phyloP scores from a whole-genome alignment of 1,140 invertebrate species.

The Eupristina koningsbergeri region DNA sequence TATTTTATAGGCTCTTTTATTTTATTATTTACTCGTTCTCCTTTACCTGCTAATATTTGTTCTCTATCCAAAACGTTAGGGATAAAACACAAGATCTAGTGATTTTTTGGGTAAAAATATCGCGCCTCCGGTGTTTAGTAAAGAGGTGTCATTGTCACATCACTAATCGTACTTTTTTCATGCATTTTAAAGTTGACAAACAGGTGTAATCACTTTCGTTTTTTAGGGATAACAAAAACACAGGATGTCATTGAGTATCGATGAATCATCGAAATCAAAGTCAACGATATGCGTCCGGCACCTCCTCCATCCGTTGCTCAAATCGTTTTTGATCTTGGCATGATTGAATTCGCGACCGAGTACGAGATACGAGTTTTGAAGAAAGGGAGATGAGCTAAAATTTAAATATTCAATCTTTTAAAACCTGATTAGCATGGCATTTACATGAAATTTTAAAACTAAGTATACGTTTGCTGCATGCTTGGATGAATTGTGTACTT shows the following conservation, averaged over 20 bases:
- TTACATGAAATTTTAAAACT: conserved; percentile 35
- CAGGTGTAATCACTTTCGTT: neutral
- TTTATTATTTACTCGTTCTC: too few relatives aligned
- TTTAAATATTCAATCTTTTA: conserved; percentile 3
- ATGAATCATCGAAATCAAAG: neutral
- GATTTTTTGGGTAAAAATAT: neutral
- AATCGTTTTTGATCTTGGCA: neutral
- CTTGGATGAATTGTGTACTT: neutral
- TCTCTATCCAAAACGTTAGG: neutral
- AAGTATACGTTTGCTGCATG: neutral
- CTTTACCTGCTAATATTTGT: neutral
- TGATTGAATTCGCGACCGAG: conserved; percentile 35
- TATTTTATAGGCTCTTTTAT: too few relatives aligned
- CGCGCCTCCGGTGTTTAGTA: neutral
- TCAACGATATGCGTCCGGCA: neutral
- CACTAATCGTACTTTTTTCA: neutral
- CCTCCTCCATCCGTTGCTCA: neutral
- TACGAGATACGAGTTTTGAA: conserved; percentile 29
- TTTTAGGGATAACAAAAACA: neutral
- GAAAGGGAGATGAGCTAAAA: neutral
- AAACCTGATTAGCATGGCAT: conserved; percentile 37
- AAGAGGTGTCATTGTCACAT: neutral
- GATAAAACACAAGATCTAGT: conserved; percentile 21
- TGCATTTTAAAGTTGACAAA: neutral
- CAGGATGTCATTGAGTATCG: neutral